These are phyloP conservation scores for Procambarus clarkii DNA, from an alignment of 1,140 invertebrate genomes.

Conservation along the genomic window DNA sequence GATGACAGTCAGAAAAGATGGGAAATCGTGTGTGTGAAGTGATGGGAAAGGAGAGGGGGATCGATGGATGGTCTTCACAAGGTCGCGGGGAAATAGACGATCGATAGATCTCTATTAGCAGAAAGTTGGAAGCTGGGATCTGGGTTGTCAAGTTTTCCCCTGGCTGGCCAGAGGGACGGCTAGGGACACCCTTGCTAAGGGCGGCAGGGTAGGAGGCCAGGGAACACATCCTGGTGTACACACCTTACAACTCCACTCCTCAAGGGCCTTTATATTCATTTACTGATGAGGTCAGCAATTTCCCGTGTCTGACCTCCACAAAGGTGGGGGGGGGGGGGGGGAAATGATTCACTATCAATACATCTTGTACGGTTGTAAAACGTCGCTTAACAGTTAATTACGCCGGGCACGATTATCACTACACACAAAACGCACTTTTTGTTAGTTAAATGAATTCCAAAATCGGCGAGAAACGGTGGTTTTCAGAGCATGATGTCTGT, in stretches of 20 bases:
- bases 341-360: slow-evolving; percentile 29
- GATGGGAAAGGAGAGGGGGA: no score
- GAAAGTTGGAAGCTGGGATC: not conserved
- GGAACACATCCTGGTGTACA: not conserved
- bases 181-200: no score
- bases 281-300: slow-evolving; percentile 19
- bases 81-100: not conserved
- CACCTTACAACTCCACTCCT: not conserved
- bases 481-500: not conserved
- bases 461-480: not conserved
- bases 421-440: not conserved
- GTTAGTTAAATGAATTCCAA: not conserved
- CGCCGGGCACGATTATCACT: not conserved
- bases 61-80: no score
- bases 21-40: no score
- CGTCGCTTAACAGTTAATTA: not conserved
- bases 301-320: not conserved
- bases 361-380: not conserved
- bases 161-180: no score
- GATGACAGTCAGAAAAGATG: no score
- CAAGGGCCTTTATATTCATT: slow-evolving; percentile 15
- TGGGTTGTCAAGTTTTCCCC: no score
- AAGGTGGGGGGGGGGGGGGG: no score
- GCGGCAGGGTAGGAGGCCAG: not conserved
- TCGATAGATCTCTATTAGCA: not conserved